A percentile compares a stretch with the other conserved stretches of the same genome.
These are phyloP conservation scores for Scartelaos histophorus DNA, from an alignment of 2,113 vertebrate genomes.

Conservation along the genomic window DNA sequence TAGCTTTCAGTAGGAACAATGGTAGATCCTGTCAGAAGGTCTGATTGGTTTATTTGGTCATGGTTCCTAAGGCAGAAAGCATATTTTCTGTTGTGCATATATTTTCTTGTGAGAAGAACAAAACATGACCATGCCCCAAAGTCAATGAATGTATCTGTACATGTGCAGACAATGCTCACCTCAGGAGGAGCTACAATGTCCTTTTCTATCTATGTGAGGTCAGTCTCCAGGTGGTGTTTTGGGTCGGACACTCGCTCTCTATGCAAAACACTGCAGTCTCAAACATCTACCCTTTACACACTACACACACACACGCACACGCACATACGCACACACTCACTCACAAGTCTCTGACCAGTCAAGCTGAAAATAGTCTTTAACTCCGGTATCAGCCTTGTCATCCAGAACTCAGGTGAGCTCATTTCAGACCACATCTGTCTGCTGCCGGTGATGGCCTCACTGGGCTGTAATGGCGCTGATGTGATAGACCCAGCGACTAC, in stretches of 20 bases:
- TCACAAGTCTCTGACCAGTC: conserved; percentile 1
- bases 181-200: conserved; percentile 4
- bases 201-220: conserved; percentile 29
- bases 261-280: conserved; percentile 17
- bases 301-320: no score
- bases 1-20: not conserved
- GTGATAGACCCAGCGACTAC: not conserved
- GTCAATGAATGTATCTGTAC: conserved; percentile 35
- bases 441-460: conserved; percentile 5
- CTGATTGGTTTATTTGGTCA: not conserved
- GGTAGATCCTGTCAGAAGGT: not conserved
- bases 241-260: conserved; percentile 3
- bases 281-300: no score
- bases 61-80: no score
- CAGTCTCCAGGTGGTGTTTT: conserved; percentile 37
- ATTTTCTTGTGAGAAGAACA: not conserved
- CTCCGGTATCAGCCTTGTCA: conserved; percentile 29
- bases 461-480: not conserved
- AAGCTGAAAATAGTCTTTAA: conserved; percentile 41
- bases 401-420: conserved; percentile 26
- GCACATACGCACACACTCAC: not conserved
- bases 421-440: conserved; percentile 10
- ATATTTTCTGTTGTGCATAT: no score
- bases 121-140: conserved; percentile 8
- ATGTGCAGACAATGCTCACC: conserved; percentile 20